Evolutionary conservation across 2,113 vertebrate genomes (phyloP).

Genomic region (Sterna hirundo): DNA sequence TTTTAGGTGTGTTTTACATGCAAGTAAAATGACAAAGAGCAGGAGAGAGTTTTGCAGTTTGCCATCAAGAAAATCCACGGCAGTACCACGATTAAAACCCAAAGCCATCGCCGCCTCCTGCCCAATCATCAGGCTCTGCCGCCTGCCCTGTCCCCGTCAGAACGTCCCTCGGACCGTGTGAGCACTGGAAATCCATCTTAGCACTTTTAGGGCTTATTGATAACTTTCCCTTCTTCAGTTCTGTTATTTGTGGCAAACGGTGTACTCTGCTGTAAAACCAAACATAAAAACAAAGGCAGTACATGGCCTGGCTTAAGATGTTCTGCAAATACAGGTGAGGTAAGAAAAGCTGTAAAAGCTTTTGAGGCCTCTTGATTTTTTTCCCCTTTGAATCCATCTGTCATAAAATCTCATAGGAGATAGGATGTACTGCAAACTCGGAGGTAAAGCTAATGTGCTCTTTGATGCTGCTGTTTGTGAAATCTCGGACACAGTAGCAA

Average conservation of each 20-base stretch:
- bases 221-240: background rate
- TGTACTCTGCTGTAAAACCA: background rate
- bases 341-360: background rate
- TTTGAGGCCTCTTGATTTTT: background rate
- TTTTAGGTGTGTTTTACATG: rapidly evolving
- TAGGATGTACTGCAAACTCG: background rate
- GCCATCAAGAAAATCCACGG: background rate
- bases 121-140: background rate
- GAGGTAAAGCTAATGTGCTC: background rate
- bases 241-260: background rate
- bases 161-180: rapidly evolving
- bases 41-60: background rate
- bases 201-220: background rate
- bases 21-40: background rate
- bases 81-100: background rate
- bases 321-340: background rate
- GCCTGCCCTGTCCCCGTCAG: background rate
- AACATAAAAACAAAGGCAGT: background rate
- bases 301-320: rapidly evolving
- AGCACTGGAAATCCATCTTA: background rate
- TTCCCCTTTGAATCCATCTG: background rate
- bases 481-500: background rate
- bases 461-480: background rate
- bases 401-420: background rate
- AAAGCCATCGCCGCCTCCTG: rapidly evolving